These are phyloP conservation scores for Pantelozetes paolii DNA, from an alignment of 2,888 invertebrate species.

Conservation along the genomic window DNA sequence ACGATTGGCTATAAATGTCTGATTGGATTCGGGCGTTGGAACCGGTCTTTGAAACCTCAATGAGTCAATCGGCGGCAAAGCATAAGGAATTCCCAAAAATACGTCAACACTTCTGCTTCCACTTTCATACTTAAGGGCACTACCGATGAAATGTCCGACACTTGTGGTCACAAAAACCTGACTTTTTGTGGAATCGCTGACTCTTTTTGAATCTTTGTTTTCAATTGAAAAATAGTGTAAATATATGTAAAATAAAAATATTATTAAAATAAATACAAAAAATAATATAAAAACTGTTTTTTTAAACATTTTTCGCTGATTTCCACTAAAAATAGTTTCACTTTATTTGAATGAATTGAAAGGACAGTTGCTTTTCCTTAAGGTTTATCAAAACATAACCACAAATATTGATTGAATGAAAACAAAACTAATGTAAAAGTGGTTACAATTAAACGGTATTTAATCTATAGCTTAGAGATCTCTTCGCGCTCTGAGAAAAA, in stretches of 20 bases:
- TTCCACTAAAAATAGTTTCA: background rate
- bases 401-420: background rate
- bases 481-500: slow-evolving; percentile 33
- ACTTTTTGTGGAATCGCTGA: background rate
- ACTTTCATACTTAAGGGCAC: background rate
- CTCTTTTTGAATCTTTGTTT: background rate
- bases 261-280: background rate
- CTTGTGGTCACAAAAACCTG: background rate
- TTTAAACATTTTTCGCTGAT: background rate
- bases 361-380: background rate
- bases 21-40: background rate
- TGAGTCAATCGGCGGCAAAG: slow-evolving; percentile 22
- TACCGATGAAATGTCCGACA: background rate
- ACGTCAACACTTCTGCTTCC: background rate
- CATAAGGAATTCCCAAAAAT: slow-evolving; percentile 22
- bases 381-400: background rate
- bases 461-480: slow-evolving; percentile 1
- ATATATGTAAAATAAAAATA: slow-evolving; percentile 9
- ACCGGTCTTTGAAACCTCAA: slow-evolving; percentile 25
- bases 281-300: background rate
- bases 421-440: background rate
- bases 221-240: background rate
- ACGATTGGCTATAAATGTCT: slow-evolving; percentile 1
- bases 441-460: background rate
- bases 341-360: background rate